These are phyloP conservation scores for Montipora cactus DNA, from an alignment of 64 coral and sea anemone species.

Conservation along the genomic window DNA sequence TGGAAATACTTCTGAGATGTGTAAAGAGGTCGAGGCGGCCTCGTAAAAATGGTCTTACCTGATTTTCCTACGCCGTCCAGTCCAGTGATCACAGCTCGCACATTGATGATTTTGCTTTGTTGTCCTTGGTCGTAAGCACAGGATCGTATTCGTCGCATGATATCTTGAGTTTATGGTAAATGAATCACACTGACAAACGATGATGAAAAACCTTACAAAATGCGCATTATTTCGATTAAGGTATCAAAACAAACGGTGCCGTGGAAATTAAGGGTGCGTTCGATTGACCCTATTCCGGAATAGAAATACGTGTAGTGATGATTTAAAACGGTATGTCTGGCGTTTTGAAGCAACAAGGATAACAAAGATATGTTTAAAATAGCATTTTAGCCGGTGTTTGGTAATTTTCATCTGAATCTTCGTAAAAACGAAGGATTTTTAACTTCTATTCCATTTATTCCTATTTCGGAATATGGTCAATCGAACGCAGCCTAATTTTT, in stretches of 20 bases:
- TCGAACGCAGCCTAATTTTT: background rate
- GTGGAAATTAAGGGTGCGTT: too few relatives aligned
- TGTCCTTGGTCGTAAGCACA: background rate
- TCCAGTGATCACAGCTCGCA: conserved; percentile 41
- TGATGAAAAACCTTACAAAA: background rate
- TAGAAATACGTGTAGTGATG: too few relatives aligned
- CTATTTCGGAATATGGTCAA: too few relatives aligned
- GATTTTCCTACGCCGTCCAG: conserved; percentile 76
- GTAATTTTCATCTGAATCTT: too few relatives aligned
- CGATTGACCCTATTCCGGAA: too few relatives aligned
- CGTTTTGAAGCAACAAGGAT: too few relatives aligned
- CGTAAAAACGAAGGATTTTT: too few relatives aligned
- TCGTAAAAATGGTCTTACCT: background rate
- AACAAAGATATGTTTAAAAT: background rate
- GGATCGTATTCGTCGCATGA: conserved; percentile 28
- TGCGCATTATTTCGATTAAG: background rate
- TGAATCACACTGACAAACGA: background rate
- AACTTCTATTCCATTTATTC: too few relatives aligned
- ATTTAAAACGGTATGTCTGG: too few relatives aligned
- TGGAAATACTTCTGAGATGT: too few relatives aligned
- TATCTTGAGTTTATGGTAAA: background rate
- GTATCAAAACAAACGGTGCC: background rate
- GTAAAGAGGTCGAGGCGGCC: background rate
- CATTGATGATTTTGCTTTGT: conserved; percentile 11
- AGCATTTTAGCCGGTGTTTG: too few relatives aligned